These are phyloP conservation scores for Rhingia rostrata DNA, from an alignment of 2,888 invertebrate genomes.

Conservation along the genomic window DNA sequence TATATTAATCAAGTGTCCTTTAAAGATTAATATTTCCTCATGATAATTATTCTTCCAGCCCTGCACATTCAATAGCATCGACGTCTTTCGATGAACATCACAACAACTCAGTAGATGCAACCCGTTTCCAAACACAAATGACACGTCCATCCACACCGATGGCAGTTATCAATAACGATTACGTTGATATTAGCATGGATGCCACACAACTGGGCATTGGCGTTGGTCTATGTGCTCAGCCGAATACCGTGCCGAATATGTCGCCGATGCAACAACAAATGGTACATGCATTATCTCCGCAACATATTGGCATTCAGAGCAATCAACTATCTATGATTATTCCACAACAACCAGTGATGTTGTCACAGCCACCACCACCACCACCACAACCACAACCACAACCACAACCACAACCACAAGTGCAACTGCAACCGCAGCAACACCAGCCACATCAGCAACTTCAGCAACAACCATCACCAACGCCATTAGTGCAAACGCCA, in stretches of 20 bases:
- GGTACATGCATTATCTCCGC: constrained; percentile 66
- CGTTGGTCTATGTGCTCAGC: constrained; percentile 47
- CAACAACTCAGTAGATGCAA: constrained; percentile 81
- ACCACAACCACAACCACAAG: constrained; percentile 51
- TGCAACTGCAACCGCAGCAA: constrained; percentile 32
- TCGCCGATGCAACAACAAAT: constrained; percentile 75
- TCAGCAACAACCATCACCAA: constrained; percentile 37
- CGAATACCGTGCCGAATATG: constrained; percentile 77
- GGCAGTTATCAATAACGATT: constrained; percentile 74
- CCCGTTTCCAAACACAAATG: constrained; percentile 81
- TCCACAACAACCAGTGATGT: constrained; percentile 67
- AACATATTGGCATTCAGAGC: constrained; percentile 68
- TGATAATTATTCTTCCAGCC: constrained; percentile 82
- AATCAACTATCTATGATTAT: constrained; percentile 71
- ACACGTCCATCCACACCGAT: constrained; percentile 78
- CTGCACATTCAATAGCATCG: constrained; percentile 88
- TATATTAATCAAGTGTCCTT: no score
- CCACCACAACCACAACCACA: constrained; percentile 55
- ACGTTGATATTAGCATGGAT: constrained; percentile 75
- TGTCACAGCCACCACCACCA: constrained; percentile 65
- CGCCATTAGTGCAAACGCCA: constrained; percentile 70
- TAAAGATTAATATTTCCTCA: no score
- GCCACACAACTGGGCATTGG: constrained; percentile 40
- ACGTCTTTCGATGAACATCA: constrained; percentile 85
- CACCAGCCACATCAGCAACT: constrained; percentile 57